Conservation (phyloP, 1,140 invertebrate genomes). For the Euwallacea fornicatus region DNA sequence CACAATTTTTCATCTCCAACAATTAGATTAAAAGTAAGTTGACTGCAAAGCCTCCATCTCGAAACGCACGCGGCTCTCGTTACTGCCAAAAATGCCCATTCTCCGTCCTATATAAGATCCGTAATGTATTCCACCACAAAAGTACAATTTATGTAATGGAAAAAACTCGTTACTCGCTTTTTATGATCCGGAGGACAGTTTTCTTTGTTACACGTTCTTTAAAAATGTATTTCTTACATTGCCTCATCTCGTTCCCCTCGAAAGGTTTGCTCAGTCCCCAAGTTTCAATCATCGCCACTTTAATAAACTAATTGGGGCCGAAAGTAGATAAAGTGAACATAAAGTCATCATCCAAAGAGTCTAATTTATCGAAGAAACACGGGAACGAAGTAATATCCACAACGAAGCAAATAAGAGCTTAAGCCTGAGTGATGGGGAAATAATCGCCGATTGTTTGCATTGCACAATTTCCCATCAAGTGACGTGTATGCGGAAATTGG, state of each 20-base stretch:
- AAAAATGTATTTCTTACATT: constrained; percentile 8
- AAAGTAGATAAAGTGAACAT: constrained; percentile 11
- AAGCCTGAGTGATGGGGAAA: constrained; percentile 35
- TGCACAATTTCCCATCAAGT: constrained; percentile 38
- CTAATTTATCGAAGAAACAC: constrained; percentile 34
- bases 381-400: constrained; percentile 32
- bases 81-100: constrained; percentile 19
- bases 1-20: constrained; percentile 39
- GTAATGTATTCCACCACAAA: constrained; percentile 34
- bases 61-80: constrained; percentile 12
- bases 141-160: constrained; percentile 40
- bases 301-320: too few species aligned
- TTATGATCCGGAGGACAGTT: constrained; percentile 25
- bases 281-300: too few species aligned
- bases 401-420: constrained; percentile 35
- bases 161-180: constrained; percentile 37
- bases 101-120: constrained; percentile 26
- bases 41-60: constrained; percentile 29
- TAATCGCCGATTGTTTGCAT: constrained; percentile 39
- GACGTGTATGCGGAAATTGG: constrained; percentile 40
- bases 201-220: constrained; percentile 18
- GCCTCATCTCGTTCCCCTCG: too few species aligned
- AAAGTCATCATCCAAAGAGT: constrained; percentile 14
- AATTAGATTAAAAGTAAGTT: constrained; percentile 40
- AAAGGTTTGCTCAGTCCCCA: too few species aligned